phyloP scores from a whole-genome alignment of 2,888 invertebrate species.

The Selenia dentaria region DNA sequence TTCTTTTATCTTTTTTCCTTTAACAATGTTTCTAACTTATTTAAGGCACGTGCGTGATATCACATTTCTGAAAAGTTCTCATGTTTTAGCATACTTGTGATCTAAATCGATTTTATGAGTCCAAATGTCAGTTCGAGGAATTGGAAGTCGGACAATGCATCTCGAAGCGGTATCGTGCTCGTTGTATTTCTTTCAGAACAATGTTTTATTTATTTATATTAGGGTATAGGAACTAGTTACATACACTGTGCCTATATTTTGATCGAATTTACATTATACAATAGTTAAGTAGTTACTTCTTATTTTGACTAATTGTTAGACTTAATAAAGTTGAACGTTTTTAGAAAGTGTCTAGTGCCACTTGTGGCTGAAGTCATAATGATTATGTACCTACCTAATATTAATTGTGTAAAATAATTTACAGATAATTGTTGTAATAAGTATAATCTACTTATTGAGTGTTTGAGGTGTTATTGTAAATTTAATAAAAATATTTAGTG shows the following conservation, averaged over 20 bases:
- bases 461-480: slow-evolving; percentile 66
- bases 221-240: slow-evolving; percentile 10
- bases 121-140: no score
- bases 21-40: no score
- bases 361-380: slow-evolving; percentile 61
- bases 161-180: neutral
- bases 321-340: slow-evolving; percentile 9
- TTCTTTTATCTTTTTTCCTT: no score
- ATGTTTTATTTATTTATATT: slow-evolving; percentile 20
- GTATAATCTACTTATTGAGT: slow-evolving; percentile 74
- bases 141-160: no score
- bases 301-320: slow-evolving; percentile 18
- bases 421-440: slow-evolving; percentile 59
- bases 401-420: slow-evolving; percentile 25
- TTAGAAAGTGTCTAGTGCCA: slow-evolving; percentile 55
- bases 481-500: slow-evolving; percentile 69
- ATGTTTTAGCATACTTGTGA: no score
- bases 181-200: slow-evolving; percentile 8
- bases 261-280: slow-evolving; percentile 50
- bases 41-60: no score
- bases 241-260: slow-evolving; percentile 42
- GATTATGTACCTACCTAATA: slow-evolving; percentile 29
- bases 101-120: no score
- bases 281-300: slow-evolving; percentile 15
- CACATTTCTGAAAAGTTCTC: no score